Percentiles rank a stretch among this genome's conserved stretches.
phyloP scores from a whole-genome alignment of 2,888 invertebrate species.

The Trichogramma dendrolimi region DNA sequence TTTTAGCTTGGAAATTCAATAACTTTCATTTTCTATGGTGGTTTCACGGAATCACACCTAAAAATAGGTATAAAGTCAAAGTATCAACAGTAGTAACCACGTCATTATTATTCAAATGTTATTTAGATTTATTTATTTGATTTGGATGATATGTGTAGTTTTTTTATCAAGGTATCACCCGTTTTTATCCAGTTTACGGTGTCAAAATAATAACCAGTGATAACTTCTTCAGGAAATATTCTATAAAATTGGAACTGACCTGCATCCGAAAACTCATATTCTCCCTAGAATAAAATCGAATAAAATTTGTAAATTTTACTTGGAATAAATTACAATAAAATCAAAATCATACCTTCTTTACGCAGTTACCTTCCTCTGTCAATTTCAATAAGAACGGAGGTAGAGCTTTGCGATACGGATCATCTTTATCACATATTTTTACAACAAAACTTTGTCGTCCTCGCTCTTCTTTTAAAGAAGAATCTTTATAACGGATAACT shows the following conservation, averaged over 20 bases:
- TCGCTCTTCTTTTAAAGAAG: too few relatives aligned
- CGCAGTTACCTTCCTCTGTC: neutral
- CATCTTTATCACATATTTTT: neutral
- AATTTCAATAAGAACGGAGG: neutral
- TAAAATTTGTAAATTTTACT: neutral
- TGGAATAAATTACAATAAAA: neutral
- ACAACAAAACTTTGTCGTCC: neutral
- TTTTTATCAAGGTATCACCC: too few relatives aligned
- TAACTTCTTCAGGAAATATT: neutral
- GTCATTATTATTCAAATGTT: too few relatives aligned
- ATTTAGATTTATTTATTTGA: too few relatives aligned
- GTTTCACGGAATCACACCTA: too few relatives aligned
- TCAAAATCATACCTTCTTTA: neutral
- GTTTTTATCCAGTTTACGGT: neutral
- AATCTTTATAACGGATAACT: too few relatives aligned
- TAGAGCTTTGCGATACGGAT: neutral
- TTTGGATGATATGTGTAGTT: too few relatives aligned
- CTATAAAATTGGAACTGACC: neutral
- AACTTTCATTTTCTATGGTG: too few relatives aligned
- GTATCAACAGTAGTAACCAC: too few relatives aligned
- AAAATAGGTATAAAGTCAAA: too few relatives aligned
- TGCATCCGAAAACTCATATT: neutral
- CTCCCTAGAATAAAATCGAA: neutral
- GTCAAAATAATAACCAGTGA: slow-evolving; percentile 5
- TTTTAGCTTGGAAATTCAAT: too few relatives aligned